phyloP scores from a whole-genome alignment of 2,888 invertebrate genomes.

The Catocala fraxini region DNA sequence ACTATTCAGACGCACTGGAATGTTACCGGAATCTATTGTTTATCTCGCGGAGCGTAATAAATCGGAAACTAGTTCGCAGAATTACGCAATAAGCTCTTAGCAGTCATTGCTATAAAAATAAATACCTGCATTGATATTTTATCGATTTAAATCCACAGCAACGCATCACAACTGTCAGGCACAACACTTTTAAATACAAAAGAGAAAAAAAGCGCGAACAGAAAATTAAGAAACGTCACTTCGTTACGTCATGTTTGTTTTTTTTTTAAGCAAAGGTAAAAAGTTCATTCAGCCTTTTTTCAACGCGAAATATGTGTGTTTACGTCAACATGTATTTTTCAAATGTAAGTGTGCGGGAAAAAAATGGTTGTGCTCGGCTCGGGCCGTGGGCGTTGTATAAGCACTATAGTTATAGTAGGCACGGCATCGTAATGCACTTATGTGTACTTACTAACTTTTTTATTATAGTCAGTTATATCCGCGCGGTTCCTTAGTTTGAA shows the following conservation, averaged over 20 bases:
- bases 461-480: slow-evolving; percentile 84
- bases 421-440: slow-evolving; percentile 84
- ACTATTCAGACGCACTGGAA: slow-evolving; percentile 36
- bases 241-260: slow-evolving; percentile 36
- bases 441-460: slow-evolving; percentile 86
- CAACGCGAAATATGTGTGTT: slow-evolving; percentile 80
- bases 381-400: slow-evolving; percentile 82
- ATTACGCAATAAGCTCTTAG: slow-evolving; percentile 46
- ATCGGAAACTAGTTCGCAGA: slow-evolving; percentile 50
- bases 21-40: slow-evolving; percentile 51
- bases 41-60: slow-evolving; percentile 46
- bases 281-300: slow-evolving; percentile 43
- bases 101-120: slow-evolving; percentile 41
- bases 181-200: slow-evolving; percentile 51
- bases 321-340: slow-evolving; percentile 87
- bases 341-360: slow-evolving; percentile 81
- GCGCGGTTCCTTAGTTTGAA: slow-evolving; percentile 81
- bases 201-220: slow-evolving; percentile 34
- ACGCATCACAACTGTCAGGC: slow-evolving; percentile 66
- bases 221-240: slow-evolving; percentile 34
- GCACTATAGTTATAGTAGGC: slow-evolving; percentile 77
- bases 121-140: slow-evolving; percentile 77
- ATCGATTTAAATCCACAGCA: slow-evolving; percentile 55
- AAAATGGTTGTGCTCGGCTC: slow-evolving; percentile 78
- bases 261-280: slow-evolving; percentile 25